Evolutionary conservation across 2,113 vertebrate species (phyloP), one percentile per base, ranked within the genome.

Genomic region (Cyanistes caeruleus): DNA sequence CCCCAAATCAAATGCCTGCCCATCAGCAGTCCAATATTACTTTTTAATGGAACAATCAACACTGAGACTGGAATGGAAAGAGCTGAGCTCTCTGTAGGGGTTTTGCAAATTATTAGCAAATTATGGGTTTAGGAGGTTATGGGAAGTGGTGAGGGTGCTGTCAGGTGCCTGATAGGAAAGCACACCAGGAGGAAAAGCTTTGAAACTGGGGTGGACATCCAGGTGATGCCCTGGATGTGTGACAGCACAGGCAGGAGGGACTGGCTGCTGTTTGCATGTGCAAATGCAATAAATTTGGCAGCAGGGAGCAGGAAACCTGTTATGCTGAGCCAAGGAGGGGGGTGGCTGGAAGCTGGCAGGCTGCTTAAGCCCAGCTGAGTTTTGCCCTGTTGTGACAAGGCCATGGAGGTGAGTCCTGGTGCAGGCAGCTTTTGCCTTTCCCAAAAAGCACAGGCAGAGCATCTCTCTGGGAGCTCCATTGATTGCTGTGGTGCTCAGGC

Each of bases 381-480:
- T 84, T 52, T 74, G 52, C 39, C 69, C 39, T 76, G 83, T 35
- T 4, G n/a, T 60, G 44, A 10, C 17, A 8, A 68, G 79, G 44
- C 30, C 3, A 0, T 13, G 1, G 18, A 17, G 73, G 51, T 31
- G 68, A 76, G 23, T 28, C 68, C 58, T 62, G 20, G 53, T 17
- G 44, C 72, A 78, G 74, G 58, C 59, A 60, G 55, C 60, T 73
- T 70, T 37, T 51, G 39, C 48, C 52, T 48, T 30, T 46, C 51
- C 30, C 82, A 17, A 14, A 17, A 65, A 9, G 15, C 4, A 1
- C 5, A 5, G 67, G 27, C 44, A 46, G 65, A 39, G 30, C 55
- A 22, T 28, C 41, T 30, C 59, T 5, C 3, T 0, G 3, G 60
- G 58, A 49, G 37, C 58, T n/a, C 44, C 51, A 0, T 1, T 0